Evolutionary conservation across 2,888 invertebrate genomes (phyloP), one percentile per base, ranked within the genome.

Genomic region (Microplitis deprimator): DNA sequence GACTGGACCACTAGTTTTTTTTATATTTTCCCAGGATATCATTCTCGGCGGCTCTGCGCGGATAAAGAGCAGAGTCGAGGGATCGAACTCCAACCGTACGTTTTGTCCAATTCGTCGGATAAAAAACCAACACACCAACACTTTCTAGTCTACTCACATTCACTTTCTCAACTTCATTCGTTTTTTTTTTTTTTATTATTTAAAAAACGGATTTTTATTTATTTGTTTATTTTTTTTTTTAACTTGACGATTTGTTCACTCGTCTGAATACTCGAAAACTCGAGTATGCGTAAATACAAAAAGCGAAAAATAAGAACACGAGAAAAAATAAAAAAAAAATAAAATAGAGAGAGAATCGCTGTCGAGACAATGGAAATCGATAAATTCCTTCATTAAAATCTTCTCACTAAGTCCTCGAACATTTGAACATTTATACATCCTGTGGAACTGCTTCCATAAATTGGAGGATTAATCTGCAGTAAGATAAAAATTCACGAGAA

Each of bases 91-190:
- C 50, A 68, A 61, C 68, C 64, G 73, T 76, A 72, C 78, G 76
- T 79, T 80, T 77, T 75, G 64, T 67, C 76, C 79, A 75, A 79
- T 81, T 77, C 75, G 70, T 71, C 39, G 64, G 29, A 74, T 78
- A 29, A 75, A 81, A 77, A 79, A 76, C 77, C 75, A 71, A 65
- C 70, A 41, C 20, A 29, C 29, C 29, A 29, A 29, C 29, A 3
- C 29, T 29, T 29, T 3, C 29, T 29, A 4, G 3, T 29, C 29
- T 29, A 29, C 29, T 29, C 29, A 29, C 29, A 29, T 29, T 2
- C 29, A 29, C 29, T 29, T 29, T 29, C 29, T 29, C 29, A 50
- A 13, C 50, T 50, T 50, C 4, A 50, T 3, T 50, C 10, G 3
- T 50, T 1, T 50, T 50, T 50, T 50, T 13, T 50, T 50, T 13